Evolutionary conservation across 2,888 invertebrate species (phyloP), one percentile per base, ranked within the genome.

Genomic region (Dione vanillae): DNA sequence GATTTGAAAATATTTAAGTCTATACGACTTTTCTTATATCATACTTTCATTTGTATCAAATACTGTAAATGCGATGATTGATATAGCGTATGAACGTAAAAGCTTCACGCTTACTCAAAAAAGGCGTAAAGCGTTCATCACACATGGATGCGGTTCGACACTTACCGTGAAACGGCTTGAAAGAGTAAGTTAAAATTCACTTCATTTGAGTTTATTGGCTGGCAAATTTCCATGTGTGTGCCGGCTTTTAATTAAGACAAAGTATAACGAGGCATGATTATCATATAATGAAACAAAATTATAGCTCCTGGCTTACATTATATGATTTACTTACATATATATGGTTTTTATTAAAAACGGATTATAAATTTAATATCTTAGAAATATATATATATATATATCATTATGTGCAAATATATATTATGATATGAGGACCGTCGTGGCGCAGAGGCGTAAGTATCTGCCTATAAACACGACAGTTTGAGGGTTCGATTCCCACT

Each of bases 141-240:
- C 49, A 64, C 51, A 51, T 64, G 64, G 49, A 64, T 64, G 40
- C 37, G 64, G 64, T 51, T 51, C 59, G 7, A 49, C 47, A 20
- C 40, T 70, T 70, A 41, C 16, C 41, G 16, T 52, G 58, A 65
- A 70, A 61, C 61, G 62, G 64, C 64, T 40, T 64, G 49, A 64
- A 64, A 64, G 19, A 64, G 64, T 64, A 51, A 64, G 40, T 64
- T 64, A 64, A 64, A 64, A 64, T 51, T 64, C 64, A 64, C 64
- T 64, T 64, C 51, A 64, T 64, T 64, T 64, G 37, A 40, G 49
- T 51, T 64, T 64, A 64, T 64, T 64, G 49, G 49, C 49, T 64
- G 49, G 47, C 49, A 45, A 62, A 19, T 64, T 64, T 64, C 49
- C 47, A 64, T 40, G 64, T 40, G 2, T 12, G 5, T 19, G 47